These are phyloP conservation scores for Drosophila ananassae DNA, from an alignment of 1,140 invertebrate species.

Conservation along the genomic window DNA sequence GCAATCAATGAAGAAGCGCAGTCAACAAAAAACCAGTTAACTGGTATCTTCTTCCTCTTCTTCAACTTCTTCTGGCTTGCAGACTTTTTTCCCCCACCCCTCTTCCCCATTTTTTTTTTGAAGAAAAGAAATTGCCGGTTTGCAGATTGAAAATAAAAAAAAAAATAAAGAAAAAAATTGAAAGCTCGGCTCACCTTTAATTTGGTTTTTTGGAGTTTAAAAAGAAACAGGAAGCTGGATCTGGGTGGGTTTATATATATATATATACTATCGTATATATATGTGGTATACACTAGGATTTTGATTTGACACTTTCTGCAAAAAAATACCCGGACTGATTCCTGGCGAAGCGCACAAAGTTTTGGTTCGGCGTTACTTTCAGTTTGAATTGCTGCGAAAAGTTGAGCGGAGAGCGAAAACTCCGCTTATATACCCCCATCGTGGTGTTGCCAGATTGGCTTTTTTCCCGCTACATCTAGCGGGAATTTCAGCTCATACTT, in stretches of 20 bases:
- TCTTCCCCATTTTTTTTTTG: neutral
- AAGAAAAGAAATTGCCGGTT: slow-evolving; percentile 34
- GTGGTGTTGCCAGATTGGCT: neutral
- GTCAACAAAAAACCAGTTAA: slow-evolving; percentile 50
- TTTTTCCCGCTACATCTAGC: neutral
- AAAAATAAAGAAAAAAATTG: neutral
- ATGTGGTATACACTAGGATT: neutral
- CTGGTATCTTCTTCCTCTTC: slow-evolving; percentile 6
- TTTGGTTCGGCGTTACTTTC: neutral
- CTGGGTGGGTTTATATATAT: slow-evolving; percentile 1
- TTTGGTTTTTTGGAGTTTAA: slow-evolving; percentile 23
- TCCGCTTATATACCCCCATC: slow-evolving; percentile 1
- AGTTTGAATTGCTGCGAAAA: slow-evolving; percentile 1
- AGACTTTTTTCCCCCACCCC: neutral
- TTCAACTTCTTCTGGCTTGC: slow-evolving; percentile 1
- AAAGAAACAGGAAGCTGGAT: slow-evolving; percentile 6
- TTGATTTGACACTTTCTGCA: slow-evolving; percentile 2
- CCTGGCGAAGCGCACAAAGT: slow-evolving; percentile 4
- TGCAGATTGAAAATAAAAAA: neutral
- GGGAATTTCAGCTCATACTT: neutral
- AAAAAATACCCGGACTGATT: slow-evolving; percentile 4
- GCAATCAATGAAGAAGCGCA: slow-evolving; percentile 53
- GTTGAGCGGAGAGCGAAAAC: neutral
- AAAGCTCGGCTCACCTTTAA: slow-evolving; percentile 31
- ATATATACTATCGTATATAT: slow-evolving; percentile 3